Base-by-base conservation (phyloP, 2,113 vertebrate genomes). In the Ceratotherium simum region DNA sequence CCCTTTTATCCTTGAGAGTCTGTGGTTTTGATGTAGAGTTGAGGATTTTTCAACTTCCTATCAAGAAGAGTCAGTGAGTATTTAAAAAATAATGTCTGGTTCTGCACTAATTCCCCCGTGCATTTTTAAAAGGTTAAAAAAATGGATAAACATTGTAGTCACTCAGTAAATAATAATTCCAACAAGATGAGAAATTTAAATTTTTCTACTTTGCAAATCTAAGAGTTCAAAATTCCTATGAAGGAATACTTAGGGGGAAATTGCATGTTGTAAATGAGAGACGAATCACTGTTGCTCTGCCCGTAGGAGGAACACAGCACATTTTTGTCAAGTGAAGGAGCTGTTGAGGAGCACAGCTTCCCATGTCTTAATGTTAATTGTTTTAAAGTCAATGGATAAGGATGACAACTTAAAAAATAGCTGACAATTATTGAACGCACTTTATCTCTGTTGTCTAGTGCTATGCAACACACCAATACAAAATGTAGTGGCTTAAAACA, bases 31-130 rank as follows among this genome's bases (percentile, higher is more conserved):
- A 80, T 78, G 48, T 25, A 90, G 89, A 51, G 60, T 56, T 70
- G 84, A 95, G 42, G 88, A 85, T 78, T 93, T 96, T 96, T 88
- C 54, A 95, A 62, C 83, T 94, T 93, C 65, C 58, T 84, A 46
- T 87, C 67, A 82, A 81, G 91, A 94, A 73, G n/a, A 73, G 31
- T 92, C 54, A 42, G 39, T 78, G 84, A 92, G 25, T 46, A 11
- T 75, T 13, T 31, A 69, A 96, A 83, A 96, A 72, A 90, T 36
- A 96, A 95, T 27, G 18, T 67, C 14, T 79, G 65, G 42, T 60
- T 88, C n/a, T 67, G 36, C 21, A 83, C 46, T 92, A 31, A 60
- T 90, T 92, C 31, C 23, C 31, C 82, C 13, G n/a, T 48, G 31
- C 51, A 76, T 95, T 97, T 65, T 93, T 54, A 65, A 98, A 96